phyloP scores from a whole-genome alignment of 2,113 vertebrate species.

The Ochotona curzoniae region DNA sequence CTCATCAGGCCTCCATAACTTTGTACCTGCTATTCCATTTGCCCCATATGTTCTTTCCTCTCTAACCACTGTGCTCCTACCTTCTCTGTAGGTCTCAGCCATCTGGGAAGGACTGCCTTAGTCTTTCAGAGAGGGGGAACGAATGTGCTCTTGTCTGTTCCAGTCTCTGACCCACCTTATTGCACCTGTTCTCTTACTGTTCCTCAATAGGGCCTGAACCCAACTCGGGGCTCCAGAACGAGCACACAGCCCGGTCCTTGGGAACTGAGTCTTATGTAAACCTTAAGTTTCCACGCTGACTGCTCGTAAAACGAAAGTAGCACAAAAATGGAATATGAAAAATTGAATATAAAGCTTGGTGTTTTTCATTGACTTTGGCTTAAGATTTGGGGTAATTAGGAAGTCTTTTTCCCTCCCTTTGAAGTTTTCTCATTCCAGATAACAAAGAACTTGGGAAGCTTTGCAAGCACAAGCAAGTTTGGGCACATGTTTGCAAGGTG shows the following conservation, averaged over 20 bases:
- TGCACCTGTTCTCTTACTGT: background rate
- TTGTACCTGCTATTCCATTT: background rate
- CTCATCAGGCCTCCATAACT: background rate
- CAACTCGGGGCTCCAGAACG: background rate
- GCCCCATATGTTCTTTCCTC: background rate
- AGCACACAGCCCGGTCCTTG: background rate
- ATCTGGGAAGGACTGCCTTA: background rate
- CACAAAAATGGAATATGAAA: background rate
- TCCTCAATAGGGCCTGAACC: background rate
- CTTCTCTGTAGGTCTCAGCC: background rate
- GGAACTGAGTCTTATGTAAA: background rate
- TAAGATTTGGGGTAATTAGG: background rate
- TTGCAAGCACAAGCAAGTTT: background rate
- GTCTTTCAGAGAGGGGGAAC: background rate
- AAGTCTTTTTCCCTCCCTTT: background rate
- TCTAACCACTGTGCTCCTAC: background rate
- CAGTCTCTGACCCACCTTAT: background rate
- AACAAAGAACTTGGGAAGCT: background rate
- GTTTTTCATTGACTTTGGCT: conserved; percentile 12
- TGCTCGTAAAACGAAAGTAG: background rate
- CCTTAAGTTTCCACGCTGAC: background rate
- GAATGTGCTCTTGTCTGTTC: background rate
- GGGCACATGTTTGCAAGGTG: background rate
- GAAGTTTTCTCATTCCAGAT: background rate
- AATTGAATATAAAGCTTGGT: background rate